A percentile compares a stretch with the other conserved stretches of the same genome.
Conservation (phyloP, 2,113 vertebrate genomes). For the Donacobius atricapilla region DNA sequence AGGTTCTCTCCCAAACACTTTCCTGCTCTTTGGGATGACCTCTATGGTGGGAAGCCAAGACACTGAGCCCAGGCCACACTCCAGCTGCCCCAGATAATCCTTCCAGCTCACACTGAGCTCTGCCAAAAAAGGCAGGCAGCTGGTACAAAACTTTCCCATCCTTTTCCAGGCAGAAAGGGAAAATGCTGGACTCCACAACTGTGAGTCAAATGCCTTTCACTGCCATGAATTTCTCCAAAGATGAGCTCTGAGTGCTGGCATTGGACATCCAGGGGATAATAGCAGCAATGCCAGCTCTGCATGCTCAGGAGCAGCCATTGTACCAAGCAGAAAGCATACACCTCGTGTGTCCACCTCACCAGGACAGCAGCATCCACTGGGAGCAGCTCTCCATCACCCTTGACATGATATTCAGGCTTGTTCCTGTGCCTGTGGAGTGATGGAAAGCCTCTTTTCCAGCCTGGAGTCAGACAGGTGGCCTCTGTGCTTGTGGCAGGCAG, state of each 20-base stretch:
- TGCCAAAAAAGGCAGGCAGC: neutral
- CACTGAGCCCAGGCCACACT: neutral
- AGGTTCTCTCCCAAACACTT: neutral
- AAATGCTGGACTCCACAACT: neutral
- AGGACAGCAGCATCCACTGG: neutral
- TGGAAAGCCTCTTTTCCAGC: neutral
- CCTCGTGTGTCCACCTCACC: fast-evolving
- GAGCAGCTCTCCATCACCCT: neutral
- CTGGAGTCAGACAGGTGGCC: fast-evolving
- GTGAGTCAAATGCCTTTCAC: neutral
- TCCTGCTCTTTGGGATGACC: neutral
- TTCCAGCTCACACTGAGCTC: neutral
- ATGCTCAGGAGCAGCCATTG: fast-evolving
- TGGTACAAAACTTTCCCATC: neutral
- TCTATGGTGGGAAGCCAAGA: neutral
- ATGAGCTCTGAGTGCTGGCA: neutral
- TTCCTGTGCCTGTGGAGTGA: neutral
- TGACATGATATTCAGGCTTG: neutral
- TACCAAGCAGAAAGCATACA: neutral
- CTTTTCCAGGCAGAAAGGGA: neutral
- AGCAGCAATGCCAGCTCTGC: neutral
- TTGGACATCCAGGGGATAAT: neutral
- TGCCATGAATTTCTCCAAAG: neutral
- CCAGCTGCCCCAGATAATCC: neutral
- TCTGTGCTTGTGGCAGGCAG: neutral